Evolutionary conservation across 2,797 vertebrate species (phyloP), one percentile per base, ranked within the genome.

Genomic region (Yasuhikotakia modesta): DNA sequence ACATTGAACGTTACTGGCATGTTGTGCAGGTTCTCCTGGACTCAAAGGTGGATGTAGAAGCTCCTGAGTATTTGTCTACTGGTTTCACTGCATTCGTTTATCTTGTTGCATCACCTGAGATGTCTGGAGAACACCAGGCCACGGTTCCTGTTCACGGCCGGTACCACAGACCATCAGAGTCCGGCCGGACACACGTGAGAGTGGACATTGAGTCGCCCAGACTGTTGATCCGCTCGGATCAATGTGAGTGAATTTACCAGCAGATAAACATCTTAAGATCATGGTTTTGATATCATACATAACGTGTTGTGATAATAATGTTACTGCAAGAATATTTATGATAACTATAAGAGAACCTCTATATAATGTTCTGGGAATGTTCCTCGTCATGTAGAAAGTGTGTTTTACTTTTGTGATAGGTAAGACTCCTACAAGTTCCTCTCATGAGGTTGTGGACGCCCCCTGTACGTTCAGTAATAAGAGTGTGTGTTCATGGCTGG

Each of bases 91-190:
- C 94, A 57, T 88, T 96, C 48, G 83, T 96, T 73, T 96, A 91
- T 81, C 87, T 57, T 24, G 22, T 21, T 14, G 2, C 52, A n/a
- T 6, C 55, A 22, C 24, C 55, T 1, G 55, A 24, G 55, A 13
- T 92, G 63, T 50, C 85, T 3, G 81, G 14, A 14, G 87, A 84
- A 16, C 91, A 94, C 7, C 87, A 81, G 45, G 89, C 91, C 4
- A 79, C 83, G 0, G 79, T 98, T 80, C 97, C 96, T 2, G 72
- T 98, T 63, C 97, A 99, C 0, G 92, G 87, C 0, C 95, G 97
- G 0, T 99, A 99, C 84, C 96, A 97, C 50, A 85, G 90, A 21
- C 95, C 97, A 0, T 91, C 94, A 3, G 74, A 70, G 52, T 83
- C 58, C 0, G 79, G 82, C 16, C 58, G 89, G 67, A 85, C 70